Evolutionary conservation across 37 sponge, comb jelly and placozoan species (phyloP).

Genomic region (Hormiphora californensis): DNA sequence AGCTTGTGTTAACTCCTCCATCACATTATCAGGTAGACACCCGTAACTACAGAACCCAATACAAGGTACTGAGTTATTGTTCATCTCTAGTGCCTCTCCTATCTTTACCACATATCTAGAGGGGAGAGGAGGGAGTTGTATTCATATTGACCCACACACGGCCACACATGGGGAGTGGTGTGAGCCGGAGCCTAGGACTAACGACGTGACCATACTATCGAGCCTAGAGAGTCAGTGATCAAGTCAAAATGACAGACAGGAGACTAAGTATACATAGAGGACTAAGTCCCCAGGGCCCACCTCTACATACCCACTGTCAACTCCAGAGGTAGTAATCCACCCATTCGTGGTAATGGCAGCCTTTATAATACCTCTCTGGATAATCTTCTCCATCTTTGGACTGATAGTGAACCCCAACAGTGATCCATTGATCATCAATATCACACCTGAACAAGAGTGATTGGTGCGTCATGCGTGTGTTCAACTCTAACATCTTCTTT

Average conservation of each 20-base stretch:
- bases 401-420: conserved; percentile 38
- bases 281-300: too few species aligned
- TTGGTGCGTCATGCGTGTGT: too few species aligned
- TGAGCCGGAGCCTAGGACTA: too few species aligned
- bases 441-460: too few species aligned
- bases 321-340: conserved; percentile 21
- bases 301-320: background rate
- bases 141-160: too few species aligned
- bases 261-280: too few species aligned
- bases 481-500: too few species aligned
- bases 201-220: too few species aligned
- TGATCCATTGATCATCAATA: background rate
- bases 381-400: conserved; percentile 34
- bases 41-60: conserved; percentile 20
- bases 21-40: conserved; percentile 3
- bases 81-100: conserved; percentile 4
- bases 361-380: conserved; percentile 47
- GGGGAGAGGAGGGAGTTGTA: background rate
- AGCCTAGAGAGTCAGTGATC: too few species aligned
- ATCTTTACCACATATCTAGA: background rate
- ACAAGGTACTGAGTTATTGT: conserved; percentile 40
- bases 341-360: conserved; percentile 45
- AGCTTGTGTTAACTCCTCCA: conserved; percentile 35
- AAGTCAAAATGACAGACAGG: too few species aligned
- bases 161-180: too few species aligned